Conservation (phyloP, 1,140 invertebrate species). For the Polypedilum vanderplanki region DNA sequence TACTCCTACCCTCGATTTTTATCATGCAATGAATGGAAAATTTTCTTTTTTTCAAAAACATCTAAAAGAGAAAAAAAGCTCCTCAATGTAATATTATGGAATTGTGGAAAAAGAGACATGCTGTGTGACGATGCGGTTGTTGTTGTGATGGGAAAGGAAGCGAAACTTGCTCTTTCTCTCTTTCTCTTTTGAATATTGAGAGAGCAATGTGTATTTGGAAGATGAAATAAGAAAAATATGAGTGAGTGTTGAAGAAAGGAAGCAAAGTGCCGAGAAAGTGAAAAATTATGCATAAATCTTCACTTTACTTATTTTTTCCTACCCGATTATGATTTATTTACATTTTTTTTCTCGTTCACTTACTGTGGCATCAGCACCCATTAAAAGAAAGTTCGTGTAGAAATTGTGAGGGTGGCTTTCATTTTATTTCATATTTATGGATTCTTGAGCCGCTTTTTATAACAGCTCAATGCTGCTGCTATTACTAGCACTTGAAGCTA, state of each 20-base stretch:
- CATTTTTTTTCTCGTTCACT: background rate
- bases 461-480: background rate
- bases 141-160: background rate
- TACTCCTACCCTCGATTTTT: too few relatives aligned
- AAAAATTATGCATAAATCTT: slow-evolving; percentile 17
- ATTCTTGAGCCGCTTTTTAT: slow-evolving; percentile 17
- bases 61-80: background rate
- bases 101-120: background rate
- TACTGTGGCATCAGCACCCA: background rate
- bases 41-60: background rate
- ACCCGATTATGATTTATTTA: slow-evolving; percentile 1
- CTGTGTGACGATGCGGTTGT: background rate
- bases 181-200: background rate
- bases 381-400: background rate
- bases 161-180: background rate
- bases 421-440: background rate
- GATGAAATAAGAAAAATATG: background rate
- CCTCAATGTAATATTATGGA: background rate
- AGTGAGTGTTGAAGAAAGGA: background rate
- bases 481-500: background rate
- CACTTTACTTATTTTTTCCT: background rate
- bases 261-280: background rate
- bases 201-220: background rate
- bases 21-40: background rate
- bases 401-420: too few relatives aligned